These are phyloP conservation scores for Bellardia pandia DNA, from an alignment of 2,888 invertebrate species.

Conservation along the genomic window DNA sequence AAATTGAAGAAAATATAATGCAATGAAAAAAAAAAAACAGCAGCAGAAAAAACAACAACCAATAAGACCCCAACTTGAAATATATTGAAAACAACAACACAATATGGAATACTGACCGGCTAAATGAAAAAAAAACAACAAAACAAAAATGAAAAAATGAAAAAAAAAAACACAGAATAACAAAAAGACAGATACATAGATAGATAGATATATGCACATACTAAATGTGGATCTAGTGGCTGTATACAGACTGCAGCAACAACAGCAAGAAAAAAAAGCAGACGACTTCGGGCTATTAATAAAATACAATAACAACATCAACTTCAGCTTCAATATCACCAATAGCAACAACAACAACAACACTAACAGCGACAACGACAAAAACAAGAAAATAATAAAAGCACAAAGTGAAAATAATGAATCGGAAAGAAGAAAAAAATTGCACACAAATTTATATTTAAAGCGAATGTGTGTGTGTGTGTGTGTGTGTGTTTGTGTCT, in stretches of 20 bases:
- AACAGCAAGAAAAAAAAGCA: slow-evolving; percentile 46
- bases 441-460: slow-evolving; percentile 53
- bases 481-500: neutral
- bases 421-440: slow-evolving; percentile 20
- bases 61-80: slow-evolving; percentile 66
- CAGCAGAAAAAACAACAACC: slow-evolving; percentile 31
- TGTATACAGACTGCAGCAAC: slow-evolving; percentile 26
- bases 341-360: slow-evolving; percentile 37
- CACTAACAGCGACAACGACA: slow-evolving; percentile 14
- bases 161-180: slow-evolving; percentile 9
- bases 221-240: slow-evolving; percentile 46
- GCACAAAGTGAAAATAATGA: slow-evolving; percentile 65
- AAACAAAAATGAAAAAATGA: neutral
- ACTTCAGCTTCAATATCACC: slow-evolving; percentile 38
- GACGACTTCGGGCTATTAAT: slow-evolving; percentile 70
- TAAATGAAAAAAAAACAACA: slow-evolving; percentile 56
- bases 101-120: slow-evolving; percentile 67
- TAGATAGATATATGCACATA: slow-evolving; percentile 25
- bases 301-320: slow-evolving; percentile 42
- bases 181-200: slow-evolving; percentile 9
- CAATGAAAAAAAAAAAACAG: slow-evolving; percentile 31
- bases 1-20: slow-evolving; percentile 41
- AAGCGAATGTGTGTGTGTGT: neutral
- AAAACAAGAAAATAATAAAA: slow-evolving; percentile 42
- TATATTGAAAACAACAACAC: slow-evolving; percentile 38